Evolutionary conservation across 2,797 vertebrate genomes (phyloP).

Genomic region (Streptopelia turtur): DNA sequence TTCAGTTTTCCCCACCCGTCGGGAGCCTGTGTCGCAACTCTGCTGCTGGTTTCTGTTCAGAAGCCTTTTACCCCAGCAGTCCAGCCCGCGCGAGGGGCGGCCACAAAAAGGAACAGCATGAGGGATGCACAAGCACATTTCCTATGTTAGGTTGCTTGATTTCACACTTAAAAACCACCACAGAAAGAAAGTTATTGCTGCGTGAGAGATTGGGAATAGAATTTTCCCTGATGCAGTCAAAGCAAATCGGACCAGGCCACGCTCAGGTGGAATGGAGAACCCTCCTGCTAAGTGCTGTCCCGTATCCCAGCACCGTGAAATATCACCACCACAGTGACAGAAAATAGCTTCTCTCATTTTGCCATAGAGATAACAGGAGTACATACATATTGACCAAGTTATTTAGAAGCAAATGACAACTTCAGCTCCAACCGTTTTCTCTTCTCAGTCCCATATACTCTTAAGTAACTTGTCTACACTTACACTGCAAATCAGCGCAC

Average conservation of each 20-base stretch:
- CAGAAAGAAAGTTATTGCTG: not conserved
- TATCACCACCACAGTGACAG: not conserved
- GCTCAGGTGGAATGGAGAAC: not conserved
- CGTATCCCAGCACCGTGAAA: not conserved
- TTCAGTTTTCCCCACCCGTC: not conserved
- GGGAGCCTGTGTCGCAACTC: not conserved
- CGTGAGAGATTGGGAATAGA: not conserved
- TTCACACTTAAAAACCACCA: not conserved
- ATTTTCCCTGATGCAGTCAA: not conserved
- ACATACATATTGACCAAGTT: not conserved
- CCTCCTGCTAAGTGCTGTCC: not conserved
- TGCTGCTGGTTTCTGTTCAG: not conserved
- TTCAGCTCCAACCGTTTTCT: not conserved
- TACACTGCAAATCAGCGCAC: not conserved
- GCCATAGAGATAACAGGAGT: not conserved
- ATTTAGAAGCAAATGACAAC: not conserved
- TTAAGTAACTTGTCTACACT: not conserved
- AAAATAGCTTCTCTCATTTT: not conserved
- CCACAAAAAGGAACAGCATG: not conserved
- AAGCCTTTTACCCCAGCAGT: not conserved
- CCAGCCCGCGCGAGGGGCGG: rapidly evolving
- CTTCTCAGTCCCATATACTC: not conserved
- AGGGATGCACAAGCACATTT: not conserved
- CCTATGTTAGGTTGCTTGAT: not conserved
- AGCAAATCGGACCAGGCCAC: not conserved